Base-by-base conservation (phyloP, 2,888 invertebrate genomes). In the Folsomia manolachei region DNA sequence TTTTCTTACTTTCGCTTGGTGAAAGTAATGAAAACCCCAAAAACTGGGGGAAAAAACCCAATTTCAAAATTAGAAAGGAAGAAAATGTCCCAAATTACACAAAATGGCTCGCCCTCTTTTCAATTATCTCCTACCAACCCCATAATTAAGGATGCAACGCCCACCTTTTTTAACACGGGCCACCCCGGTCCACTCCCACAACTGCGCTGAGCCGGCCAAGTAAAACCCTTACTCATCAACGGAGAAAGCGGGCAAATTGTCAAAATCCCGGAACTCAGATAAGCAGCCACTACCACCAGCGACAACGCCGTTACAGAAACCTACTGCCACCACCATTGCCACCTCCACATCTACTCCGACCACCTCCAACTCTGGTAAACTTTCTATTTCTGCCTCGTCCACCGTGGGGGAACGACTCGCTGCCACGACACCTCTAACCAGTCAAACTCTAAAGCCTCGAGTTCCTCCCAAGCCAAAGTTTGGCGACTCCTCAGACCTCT, bases 321-420 rank as follows among this genome's bases (percentile, higher is more conserved):
- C n/a, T n/a, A 39, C 21, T 64, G 64, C 64, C 25, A 64, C 64
- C n/a, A n/a, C 64, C 2, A 18, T 27, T 2, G n/a, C 64, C n/a
- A 18, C 64, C 4, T 2, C 64, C 64, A 27, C 24, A 4, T 27
- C 64, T 2, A 27, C 64, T 7, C 4, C 64, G 2, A 18, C 63
- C n/a, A 27, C 63, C 25, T 27, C 26, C 26, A n/a, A n/a, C 9
- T n/a, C 25, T 26, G 27, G 11, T 24, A 62, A 18, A 11, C 53
- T 27, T 23, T 14, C 56, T 56, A 53, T 67, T 19, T 4, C 67
- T 9, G 56, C 67, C 23, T 67, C 67, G 19, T 14, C 67, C 52
- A 53, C 67, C 19, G 67, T 67, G 7, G 67, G 67, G 1, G 67
- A 67, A 52, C 7, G 67, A 60, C 67, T 67, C 26, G 67, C 67